These are phyloP conservation scores for Oreohelix idahoensis DNA, from an alignment of 1,140 invertebrate genomes.

Conservation along the genomic window DNA sequence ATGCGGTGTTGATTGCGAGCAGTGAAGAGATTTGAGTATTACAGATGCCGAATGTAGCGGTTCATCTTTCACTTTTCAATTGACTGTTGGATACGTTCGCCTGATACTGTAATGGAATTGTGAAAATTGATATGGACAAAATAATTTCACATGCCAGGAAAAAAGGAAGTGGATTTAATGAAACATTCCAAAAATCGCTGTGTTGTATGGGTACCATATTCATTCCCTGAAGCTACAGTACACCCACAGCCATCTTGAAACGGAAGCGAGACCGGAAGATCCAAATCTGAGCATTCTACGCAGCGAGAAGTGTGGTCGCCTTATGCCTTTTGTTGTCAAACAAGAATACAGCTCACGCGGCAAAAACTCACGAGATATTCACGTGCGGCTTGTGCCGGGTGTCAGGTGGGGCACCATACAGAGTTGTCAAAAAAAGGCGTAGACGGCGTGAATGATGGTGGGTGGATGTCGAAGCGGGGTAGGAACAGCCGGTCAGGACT, in stretches of 20 bases:
- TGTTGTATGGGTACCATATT: not conserved
- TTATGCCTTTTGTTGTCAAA: conserved; percentile 2
- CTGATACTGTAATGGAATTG: conserved; percentile 7
- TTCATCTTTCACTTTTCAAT: not conserved
- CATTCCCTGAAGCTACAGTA: not conserved
- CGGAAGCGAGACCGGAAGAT: conserved; percentile 9
- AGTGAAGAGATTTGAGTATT: not conserved
- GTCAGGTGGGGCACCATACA: not conserved
- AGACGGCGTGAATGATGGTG: too few relatives aligned
- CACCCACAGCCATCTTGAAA: not conserved
- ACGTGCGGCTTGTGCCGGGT: not conserved
- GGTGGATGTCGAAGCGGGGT: too few relatives aligned
- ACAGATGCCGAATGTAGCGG: not conserved
- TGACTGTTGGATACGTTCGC: not conserved
- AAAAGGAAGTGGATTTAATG: not conserved
- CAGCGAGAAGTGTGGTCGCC: not conserved
- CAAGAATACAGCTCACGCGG: not conserved
- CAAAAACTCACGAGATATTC: not conserved
- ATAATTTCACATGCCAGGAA: conserved; percentile 21
- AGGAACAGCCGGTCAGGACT: too few relatives aligned
- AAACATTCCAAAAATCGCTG: not conserved
- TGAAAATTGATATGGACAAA: conserved; percentile 2
- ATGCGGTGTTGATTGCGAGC: not conserved
- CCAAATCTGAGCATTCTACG: conserved; percentile 17
- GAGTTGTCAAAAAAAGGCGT: too few relatives aligned